Evolutionary conservation across 2,113 vertebrate species (phyloP).

Genomic region (Pao palembangensis): DNA sequence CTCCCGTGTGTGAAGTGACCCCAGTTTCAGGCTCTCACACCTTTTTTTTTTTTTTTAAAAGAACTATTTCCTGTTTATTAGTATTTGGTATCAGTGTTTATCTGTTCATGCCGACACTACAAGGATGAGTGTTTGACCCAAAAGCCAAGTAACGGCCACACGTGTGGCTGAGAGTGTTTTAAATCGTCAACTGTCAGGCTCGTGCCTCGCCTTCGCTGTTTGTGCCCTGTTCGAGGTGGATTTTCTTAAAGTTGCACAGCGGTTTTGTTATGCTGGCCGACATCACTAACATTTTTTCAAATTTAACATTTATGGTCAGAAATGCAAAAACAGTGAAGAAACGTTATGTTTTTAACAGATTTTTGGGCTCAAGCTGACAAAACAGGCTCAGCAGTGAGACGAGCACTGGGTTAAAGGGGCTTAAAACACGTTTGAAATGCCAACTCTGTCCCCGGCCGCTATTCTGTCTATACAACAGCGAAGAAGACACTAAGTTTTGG

Average conservation of each 20-base stretch:
- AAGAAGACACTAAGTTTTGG: constrained; percentile 9
- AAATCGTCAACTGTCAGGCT: constrained; percentile 1
- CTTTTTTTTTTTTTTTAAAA: too few species aligned
- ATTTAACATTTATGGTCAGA: too few species aligned
- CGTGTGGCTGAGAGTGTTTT: constrained; percentile 22
- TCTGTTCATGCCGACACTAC: constrained; percentile 33
- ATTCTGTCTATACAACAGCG: constrained; percentile 25
- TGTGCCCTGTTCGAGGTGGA: not conserved
- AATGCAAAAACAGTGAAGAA: too few species aligned
- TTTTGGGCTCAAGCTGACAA: not conserved
- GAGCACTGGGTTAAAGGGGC: not conserved
- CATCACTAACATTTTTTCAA: too few species aligned
- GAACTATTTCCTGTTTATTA: constrained; percentile 9
- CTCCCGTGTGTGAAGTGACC: constrained; percentile 13
- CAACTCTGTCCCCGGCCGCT: constrained; percentile 27
- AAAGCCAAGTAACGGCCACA: constrained; percentile 35
- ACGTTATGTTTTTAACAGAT: not conserved
- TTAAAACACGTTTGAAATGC: not conserved
- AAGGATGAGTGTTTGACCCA: constrained; percentile 41
- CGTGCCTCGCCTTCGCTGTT: not conserved
- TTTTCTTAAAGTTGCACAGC: not conserved
- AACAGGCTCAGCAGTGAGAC: not conserved
- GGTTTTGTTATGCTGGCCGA: not conserved
- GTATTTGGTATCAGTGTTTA: constrained; percentile 1
- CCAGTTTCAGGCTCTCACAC: constrained; percentile 17